A percentile compares a stretch with the other conserved stretches of the same genome.
phyloP scores from a whole-genome alignment of 2,113 vertebrate genomes.

The Illadopsis cleaveri region DNA sequence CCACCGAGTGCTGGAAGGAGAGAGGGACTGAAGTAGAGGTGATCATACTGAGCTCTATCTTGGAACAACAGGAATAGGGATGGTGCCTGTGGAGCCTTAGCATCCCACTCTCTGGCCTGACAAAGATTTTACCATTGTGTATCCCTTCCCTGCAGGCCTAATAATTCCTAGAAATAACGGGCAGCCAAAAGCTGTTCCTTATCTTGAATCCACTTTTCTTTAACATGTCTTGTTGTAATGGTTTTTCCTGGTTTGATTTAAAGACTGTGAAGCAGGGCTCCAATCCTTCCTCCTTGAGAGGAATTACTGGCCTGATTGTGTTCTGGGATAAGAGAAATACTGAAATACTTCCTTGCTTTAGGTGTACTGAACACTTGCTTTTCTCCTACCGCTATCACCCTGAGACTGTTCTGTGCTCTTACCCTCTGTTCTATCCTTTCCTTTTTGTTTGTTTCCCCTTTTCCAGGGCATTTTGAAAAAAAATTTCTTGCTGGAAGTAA shows the following conservation, averaged over 20 bases:
- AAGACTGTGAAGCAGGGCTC: background rate
- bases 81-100: fast-evolving
- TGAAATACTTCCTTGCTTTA: background rate
- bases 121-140: no score
- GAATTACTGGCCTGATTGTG: background rate
- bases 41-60: fast-evolving
- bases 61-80: fast-evolving
- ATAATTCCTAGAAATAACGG: fast-evolving
- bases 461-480: background rate
- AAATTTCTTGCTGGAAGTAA: fast-evolving
- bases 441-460: background rate
- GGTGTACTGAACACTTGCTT: background rate
- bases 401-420: background rate
- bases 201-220: background rate
- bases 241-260: background rate
- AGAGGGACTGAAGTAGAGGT: background rate
- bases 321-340: background rate
- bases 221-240: background rate
- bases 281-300: background rate
- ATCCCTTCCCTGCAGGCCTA: fast-evolving
- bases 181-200: background rate
- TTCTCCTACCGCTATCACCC: background rate
- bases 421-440: background rate
- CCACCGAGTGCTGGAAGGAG: background rate
- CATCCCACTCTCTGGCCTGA: background rate